Base-by-base conservation (phyloP, 1,140 invertebrate species). In the Drosophila grimshawi region DNA sequence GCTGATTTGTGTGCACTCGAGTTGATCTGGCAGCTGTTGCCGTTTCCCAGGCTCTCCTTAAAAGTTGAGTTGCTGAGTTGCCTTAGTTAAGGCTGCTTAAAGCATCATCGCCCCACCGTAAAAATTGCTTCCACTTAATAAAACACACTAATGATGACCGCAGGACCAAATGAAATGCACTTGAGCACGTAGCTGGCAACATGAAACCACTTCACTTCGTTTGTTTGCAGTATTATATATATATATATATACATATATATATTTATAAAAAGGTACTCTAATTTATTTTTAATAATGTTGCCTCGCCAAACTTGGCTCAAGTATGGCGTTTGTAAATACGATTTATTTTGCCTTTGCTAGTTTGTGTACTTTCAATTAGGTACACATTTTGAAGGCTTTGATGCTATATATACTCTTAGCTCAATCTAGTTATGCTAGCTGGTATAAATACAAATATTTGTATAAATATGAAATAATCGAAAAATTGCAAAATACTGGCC, bases 141-240 rank as follows among this genome's bases (percentile, higher is more conserved):
- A 88, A 86, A 80, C 83, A 86, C 80, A 86, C 83, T 86, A 86
- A 86, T 86, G 83, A 86, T 86, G 83, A 86, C 83, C 83, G 81
- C 83, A 86, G 81, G 75, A 71, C 73, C 10, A 69, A 81, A 78
- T 71, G 80, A 69, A 86, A 81, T 62, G 77, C 83, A 88, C 83
- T 88, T 88, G 75, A 89, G 83, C 83, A 88, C 83, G 83, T 88
- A 78, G 77, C 67, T 6, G 59, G 69, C 62, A 73, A 56, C 45
- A 49, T 67, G 74, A 77, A 56, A 73, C 56, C 74, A 67, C 74
- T 77, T 77, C 11, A 56, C n/a, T 10, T 66, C 35, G 35, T 61
- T 61, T 72, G 60, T 76, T 72, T 76, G 72, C 70, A 48, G 63
- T 60, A 71, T 83, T 80, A 72, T 64, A n/a, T 39, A 57, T 43